These are phyloP conservation scores for Linurgus olivaceus DNA, from an alignment of 2,797 vertebrate genomes.

Conservation along the genomic window DNA sequence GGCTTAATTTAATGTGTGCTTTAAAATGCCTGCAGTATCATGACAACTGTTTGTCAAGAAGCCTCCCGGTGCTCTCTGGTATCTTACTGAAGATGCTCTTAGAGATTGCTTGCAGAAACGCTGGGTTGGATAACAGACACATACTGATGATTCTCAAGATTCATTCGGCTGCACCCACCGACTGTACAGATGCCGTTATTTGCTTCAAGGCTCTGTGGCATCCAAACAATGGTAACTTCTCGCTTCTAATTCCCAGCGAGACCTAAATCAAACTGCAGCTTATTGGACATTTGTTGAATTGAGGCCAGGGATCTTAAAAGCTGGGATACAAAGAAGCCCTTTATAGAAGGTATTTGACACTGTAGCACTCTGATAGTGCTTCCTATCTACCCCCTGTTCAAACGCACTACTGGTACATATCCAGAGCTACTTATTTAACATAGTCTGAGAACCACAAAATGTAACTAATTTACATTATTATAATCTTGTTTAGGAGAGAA, in stretches of 20 bases:
- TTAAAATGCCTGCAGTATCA: conserved; percentile 46
- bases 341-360: conserved; percentile 20
- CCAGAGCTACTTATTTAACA: not conserved
- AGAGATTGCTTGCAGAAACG: not conserved
- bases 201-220: conserved; percentile 37
- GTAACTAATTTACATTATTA: not conserved
- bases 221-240: conserved; percentile 46
- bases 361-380: not conserved
- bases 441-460: not conserved
- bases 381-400: not conserved
- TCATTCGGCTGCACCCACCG: conserved; percentile 40
- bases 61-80: conserved; percentile 33
- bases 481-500: not conserved
- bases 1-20: conserved; percentile 21
- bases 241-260: conserved; percentile 12
- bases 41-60: conserved; percentile 60
- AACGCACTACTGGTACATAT: not conserved
- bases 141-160: conserved; percentile 49
- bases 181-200: conserved; percentile 15
- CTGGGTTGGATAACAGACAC: not conserved
- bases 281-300: conserved; percentile 41
- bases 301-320: conserved; percentile 42
- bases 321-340: conserved; percentile 51
- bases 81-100: conserved; percentile 21
- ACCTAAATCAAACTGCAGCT: conserved; percentile 43